Percentiles rank a stretch among this genome's conserved stretches.
phyloP scores from a whole-genome alignment of 2,888 invertebrate species.

The Melinaea marsaeus region DNA sequence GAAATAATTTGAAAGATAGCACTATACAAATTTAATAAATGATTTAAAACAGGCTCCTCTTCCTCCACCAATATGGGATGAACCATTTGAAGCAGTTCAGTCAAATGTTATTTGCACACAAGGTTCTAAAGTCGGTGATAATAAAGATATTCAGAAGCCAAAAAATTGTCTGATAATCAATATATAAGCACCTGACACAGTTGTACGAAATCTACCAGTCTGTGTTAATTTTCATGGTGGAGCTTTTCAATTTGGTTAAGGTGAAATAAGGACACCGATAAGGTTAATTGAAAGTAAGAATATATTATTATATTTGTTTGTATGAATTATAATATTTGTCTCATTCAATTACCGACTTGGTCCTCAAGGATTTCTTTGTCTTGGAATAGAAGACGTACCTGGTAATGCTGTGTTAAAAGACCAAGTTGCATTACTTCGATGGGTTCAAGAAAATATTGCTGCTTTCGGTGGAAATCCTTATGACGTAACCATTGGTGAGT shows the following conservation, averaged over 20 bases:
- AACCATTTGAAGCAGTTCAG: conserved; percentile 38
- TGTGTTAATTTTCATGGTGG: conserved; percentile 62
- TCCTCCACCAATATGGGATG: conserved; percentile 40
- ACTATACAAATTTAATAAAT: too few relatives aligned
- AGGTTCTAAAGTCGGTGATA: conserved; percentile 8
- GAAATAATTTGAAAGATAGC: too few relatives aligned
- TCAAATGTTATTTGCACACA: conserved; percentile 40
- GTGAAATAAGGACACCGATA: conserved; percentile 32
- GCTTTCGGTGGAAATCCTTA: conserved; percentile 52
- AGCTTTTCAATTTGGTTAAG: conserved; percentile 50
- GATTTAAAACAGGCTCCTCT: conserved; percentile 37
- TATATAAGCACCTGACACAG: conserved; percentile 33
- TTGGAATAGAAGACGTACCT: conserved; percentile 49
- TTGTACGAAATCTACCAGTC: conserved; percentile 43
- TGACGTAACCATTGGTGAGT: conserved; percentile 48
- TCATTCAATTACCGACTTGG: conserved; percentile 52
- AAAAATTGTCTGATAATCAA: conserved; percentile 37
- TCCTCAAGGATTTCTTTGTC: conserved; percentile 45
- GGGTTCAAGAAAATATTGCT: conserved; percentile 44
- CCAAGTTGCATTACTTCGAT: conserved; percentile 44
- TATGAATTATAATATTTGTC: conserved; percentile 36
- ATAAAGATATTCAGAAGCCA: conserved; percentile 1
- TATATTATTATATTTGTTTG: not conserved
- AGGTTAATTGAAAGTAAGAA: conserved; percentile 39
- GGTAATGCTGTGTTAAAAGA: conserved; percentile 60